Evolutionary conservation across 1,140 invertebrate species (phyloP).

Genomic region (fruit fly (Drosophila melanogaster)): Release_6_plus_ISO1_MT NT_037436.4:12261501-12262000

Average conservation of each 20-base stretch:
- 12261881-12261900: neutral
- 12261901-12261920: too few species aligned
- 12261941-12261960: conserved; percentile 8
- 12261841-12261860: neutral
- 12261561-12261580: conserved; percentile 31
- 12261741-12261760: neutral
- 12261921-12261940: conserved; percentile 31
- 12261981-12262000: conserved; percentile 20
- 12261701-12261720: conserved; percentile 4
- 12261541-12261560: conserved; percentile 55
- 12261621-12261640: conserved; percentile 5
- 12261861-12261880: neutral
- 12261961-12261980: conserved; percentile 2
- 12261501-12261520: conserved; percentile 16
- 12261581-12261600: conserved; percentile 21
- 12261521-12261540: conserved; percentile 74
- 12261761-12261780: neutral
- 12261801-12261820: conserved; percentile 1
- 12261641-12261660: conserved; percentile 19
- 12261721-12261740: neutral
- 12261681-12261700: neutral
- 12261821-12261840: neutral
- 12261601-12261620: conserved; percentile 34
- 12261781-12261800: neutral
- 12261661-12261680: conserved; percentile 1